Conservation (phyloP, 35 echinoderm and acorn worm species). For the Hemicentrotus pulcherrimus region DNA sequence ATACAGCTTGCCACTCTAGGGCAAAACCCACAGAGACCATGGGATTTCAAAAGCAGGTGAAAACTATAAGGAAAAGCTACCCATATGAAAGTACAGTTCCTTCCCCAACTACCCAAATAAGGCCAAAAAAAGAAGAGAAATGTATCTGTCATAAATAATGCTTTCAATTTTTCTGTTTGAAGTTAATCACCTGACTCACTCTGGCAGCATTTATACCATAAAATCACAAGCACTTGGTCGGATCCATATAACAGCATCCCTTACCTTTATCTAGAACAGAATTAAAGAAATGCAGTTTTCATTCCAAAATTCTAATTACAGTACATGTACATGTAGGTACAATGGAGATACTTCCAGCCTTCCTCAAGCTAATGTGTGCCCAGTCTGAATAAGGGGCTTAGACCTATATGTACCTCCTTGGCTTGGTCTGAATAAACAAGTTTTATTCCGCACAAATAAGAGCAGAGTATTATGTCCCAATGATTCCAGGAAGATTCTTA, state of each 20-base stretch:
- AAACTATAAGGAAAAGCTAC: no score
- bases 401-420: no score
- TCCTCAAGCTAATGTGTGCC: neutral
- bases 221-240: neutral
- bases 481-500: neutral
- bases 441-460: neutral
- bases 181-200: neutral
- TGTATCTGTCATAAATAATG: neutral
- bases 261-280: neutral
- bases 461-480: neutral
- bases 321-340: neutral
- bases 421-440: neutral
- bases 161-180: neutral
- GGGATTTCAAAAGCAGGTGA: neutral
- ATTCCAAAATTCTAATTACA: neutral
- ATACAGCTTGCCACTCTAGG: neutral
- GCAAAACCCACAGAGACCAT: neutral
- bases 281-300: neutral
- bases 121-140: neutral
- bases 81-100: no score
- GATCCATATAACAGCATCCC: neutral
- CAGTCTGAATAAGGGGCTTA: neutral
- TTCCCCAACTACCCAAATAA: no score
- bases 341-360: neutral
- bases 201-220: neutral